Evolutionary conservation across 2,797 vertebrate species (phyloP), one percentile per base, ranked within the genome.

Genomic region (Diglossa cyanea): DNA sequence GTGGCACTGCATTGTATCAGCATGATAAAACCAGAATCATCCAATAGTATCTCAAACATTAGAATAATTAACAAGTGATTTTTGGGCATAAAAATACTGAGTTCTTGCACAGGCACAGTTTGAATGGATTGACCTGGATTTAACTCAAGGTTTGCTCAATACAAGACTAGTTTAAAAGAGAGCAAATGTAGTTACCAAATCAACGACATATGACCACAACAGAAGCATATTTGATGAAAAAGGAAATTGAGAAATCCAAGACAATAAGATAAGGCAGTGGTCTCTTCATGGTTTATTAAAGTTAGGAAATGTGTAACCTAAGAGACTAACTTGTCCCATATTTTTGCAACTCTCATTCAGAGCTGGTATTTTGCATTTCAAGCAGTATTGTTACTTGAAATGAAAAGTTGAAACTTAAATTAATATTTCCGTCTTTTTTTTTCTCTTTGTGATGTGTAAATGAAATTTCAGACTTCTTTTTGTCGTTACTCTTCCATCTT

Each of bases 241-340:
- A 90, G 39, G 82, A 92, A 74, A 65, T 83, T 83, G 50, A 91
- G 71, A 90, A 94, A 88, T 89, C 37, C 81, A 85, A 48, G 42
- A 68, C 73, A 91, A 58, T 71, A 82, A 73, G 80, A 61, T 92
- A 93, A 95, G 77, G 24, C 86, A 85, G 35, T 24, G 13, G 45
- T 86, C 23, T 90, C 39, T 81, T 28, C 31, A 20, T 44, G 48
- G 62, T 82, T 91, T 89, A 65, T 80, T 83, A 31, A 61, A 57
- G 39, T 61, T 89, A 74, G 65, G 57, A 91, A 95, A 92, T 31
- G 7, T 4, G 5, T 54, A 44, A 17, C n/a, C 42, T 63, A 68
- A 79, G 80, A 76, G 67, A 45, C 31, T 70, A 80, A 60, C 24
- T 96, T 63, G 37, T 7, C 11, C 28, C 50, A 21, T 85, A 70